Conservation (phyloP, 2,888 invertebrate genomes). For the Pseudanteris insignis region DNA sequence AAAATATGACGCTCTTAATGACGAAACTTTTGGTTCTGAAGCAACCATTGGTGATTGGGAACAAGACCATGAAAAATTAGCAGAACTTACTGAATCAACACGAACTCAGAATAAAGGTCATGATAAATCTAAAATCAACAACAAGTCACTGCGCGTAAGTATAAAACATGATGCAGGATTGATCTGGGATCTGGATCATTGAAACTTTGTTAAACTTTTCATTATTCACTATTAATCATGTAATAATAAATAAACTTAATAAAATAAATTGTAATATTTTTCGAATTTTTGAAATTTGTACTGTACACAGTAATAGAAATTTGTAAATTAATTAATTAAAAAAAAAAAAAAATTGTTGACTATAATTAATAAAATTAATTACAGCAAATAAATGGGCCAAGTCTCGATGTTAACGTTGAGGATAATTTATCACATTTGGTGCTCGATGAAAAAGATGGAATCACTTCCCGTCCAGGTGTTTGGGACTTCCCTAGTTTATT, state of each 20-base stretch:
- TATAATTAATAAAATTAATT: no score
- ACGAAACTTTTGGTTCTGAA: constrained; percentile 89
- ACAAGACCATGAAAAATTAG: constrained; percentile 76
- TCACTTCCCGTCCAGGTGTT: constrained; percentile 66
- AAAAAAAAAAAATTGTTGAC: neutral
- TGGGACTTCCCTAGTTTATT: constrained; percentile 66
- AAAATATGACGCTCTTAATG: constrained; percentile 90
- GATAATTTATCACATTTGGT: constrained; percentile 71
- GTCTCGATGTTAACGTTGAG: constrained; percentile 63
- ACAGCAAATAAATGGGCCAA: constrained; percentile 42
- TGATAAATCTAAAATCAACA: constrained; percentile 14
- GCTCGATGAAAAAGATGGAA: constrained; percentile 70
- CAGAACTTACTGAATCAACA: constrained; percentile 70
- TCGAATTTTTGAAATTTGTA: no score
- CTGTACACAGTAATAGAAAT: no score
- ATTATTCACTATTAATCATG: no score
- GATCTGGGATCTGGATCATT: no score
- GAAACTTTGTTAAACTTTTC: no score
- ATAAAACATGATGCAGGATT: no score
- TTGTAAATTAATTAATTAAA: neutral
- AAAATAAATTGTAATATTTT: no score
- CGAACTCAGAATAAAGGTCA: constrained; percentile 54
- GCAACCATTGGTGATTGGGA: constrained; percentile 79
- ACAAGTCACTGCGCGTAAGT: constrained; percentile 27
- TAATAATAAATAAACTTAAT: no score